Conservation (phyloP, 2,888 invertebrate genomes). For the Arrhopalites spinosus region DNA sequence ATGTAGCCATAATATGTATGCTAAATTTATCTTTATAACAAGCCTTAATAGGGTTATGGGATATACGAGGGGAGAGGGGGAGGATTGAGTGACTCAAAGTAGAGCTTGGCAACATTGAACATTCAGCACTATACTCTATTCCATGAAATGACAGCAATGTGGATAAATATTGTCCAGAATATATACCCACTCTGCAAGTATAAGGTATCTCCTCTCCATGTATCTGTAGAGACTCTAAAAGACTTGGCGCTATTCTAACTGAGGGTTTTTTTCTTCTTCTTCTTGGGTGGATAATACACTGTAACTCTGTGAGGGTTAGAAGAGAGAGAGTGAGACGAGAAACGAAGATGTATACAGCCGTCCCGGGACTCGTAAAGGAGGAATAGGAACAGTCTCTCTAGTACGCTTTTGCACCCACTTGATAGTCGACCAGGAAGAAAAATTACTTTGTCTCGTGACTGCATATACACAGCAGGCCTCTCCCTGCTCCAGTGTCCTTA, state of each 20-base stretch:
- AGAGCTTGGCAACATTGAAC: background rate
- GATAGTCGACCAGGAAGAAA: constrained; percentile 47
- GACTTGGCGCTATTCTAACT: constrained; percentile 12
- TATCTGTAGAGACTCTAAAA: background rate
- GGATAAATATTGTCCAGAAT: constrained; percentile 30
- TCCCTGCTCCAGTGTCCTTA: constrained; percentile 31
- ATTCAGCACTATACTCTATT: background rate
- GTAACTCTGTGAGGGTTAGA: constrained; percentile 31
- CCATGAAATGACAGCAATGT: background rate
- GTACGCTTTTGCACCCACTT: constrained; percentile 48
- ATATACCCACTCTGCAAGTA: background rate
- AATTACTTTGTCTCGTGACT: constrained; percentile 41
- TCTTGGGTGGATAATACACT: background rate
- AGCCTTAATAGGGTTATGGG: no score
- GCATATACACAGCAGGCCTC: background rate
- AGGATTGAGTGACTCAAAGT: no score
- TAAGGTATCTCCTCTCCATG: background rate
- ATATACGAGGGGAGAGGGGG: no score
- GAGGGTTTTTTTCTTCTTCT: background rate
- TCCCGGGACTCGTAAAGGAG: constrained; percentile 54
- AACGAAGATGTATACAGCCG: constrained; percentile 50
- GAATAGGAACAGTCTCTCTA: constrained; percentile 41
- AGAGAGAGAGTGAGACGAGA: constrained; percentile 36
- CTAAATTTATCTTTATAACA: no score
- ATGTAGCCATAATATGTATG: no score